Conservation (phyloP, 2,888 invertebrate species). For the Apodemia mormo region DNA sequence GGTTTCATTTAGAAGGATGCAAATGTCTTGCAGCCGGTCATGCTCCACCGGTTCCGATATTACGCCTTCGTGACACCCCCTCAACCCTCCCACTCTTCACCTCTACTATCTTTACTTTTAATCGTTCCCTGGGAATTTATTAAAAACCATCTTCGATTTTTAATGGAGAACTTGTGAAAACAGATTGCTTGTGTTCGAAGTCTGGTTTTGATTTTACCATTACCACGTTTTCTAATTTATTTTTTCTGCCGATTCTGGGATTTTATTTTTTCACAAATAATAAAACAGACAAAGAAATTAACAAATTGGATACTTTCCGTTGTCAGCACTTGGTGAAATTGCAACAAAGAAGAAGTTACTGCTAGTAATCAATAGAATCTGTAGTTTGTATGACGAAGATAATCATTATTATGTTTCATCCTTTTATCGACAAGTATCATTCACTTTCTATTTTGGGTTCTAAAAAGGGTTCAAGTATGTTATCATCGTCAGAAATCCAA, state of each 20-base stretch:
- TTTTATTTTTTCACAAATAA: background rate
- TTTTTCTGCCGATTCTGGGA: background rate
- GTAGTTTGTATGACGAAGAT: no score
- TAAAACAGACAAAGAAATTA: no score
- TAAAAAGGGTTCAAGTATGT: no score
- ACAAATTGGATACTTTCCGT: no score
- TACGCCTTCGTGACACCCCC: conserved; percentile 49
- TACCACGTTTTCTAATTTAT: conserved; percentile 15
- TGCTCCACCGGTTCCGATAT: conserved; percentile 64
- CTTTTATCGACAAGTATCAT: no score
- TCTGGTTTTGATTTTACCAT: conserved; percentile 17
- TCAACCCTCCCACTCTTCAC: conserved; percentile 40
- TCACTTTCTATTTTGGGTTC: no score
- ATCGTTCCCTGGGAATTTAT: conserved; percentile 64
- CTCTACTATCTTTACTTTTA: conserved; percentile 65
- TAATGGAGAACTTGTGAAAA: conserved; percentile 43
- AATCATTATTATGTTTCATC: no score
- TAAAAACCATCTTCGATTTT: conserved; percentile 58
- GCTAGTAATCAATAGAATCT: no score
- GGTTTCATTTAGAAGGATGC: conserved; percentile 60
- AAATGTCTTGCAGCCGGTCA: conserved; percentile 61
- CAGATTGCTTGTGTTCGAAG: conserved; percentile 18
- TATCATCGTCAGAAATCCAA: no score
- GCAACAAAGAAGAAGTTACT: no score
- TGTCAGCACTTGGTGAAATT: no score